These are phyloP conservation scores for Euphydryas editha DNA, from an alignment of 2,888 invertebrate genomes.

Conservation along the genomic window DNA sequence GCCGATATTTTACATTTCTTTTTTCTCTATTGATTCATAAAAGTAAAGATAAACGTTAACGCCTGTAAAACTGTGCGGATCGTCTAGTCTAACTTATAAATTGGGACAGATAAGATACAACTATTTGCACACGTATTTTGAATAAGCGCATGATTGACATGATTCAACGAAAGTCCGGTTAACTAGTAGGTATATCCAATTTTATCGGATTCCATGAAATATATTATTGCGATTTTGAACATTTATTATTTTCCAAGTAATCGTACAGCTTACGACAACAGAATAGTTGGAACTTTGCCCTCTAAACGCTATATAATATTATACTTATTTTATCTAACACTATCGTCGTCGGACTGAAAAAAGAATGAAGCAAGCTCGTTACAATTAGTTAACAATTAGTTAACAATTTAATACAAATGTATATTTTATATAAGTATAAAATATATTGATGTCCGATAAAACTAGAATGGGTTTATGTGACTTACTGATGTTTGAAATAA, in stretches of 20 bases:
- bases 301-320: neutral
- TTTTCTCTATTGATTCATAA: too few species aligned
- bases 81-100: neutral
- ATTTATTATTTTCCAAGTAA: slow-evolving; percentile 18
- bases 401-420: too few species aligned
- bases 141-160: neutral
- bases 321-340: neutral
- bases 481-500: neutral
- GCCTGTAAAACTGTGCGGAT: neutral
- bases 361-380: slow-evolving; percentile 13
- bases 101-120: neutral
- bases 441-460: too few species aligned
- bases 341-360: neutral
- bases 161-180: slow-evolving; percentile 3
- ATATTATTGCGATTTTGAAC: slow-evolving; percentile 18
- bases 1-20: too few species aligned
- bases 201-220: slow-evolving; percentile 21
- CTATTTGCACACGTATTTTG: neutral
- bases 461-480: too few species aligned
- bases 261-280: slow-evolving; percentile 12
- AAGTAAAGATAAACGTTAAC: neutral
- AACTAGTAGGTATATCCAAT: neutral
- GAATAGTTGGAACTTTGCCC: slow-evolving; percentile 16
- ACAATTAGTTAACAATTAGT: too few species aligned
- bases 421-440: too few species aligned